phyloP scores from a whole-genome alignment of 2,888 invertebrate species.

The Petrophora chlorosata region DNA sequence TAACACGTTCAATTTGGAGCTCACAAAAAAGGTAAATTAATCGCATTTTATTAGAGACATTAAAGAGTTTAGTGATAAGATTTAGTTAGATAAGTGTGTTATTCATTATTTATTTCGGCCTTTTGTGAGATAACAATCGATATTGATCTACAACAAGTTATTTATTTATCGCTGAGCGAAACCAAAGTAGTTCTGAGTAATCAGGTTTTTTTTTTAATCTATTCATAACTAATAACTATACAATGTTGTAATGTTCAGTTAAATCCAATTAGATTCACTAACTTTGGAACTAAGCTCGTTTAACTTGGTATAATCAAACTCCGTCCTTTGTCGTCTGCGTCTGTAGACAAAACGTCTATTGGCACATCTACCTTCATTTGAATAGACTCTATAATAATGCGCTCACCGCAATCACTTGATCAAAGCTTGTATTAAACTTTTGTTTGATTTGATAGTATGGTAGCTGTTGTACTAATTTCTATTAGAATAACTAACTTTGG shows the following conservation, averaged over 20 bases:
- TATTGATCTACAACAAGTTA: too few species aligned
- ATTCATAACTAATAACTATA: conserved; percentile 5
- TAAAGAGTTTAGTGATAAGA: too few species aligned
- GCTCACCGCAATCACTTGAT: conserved; percentile 2
- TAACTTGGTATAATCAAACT: conserved; percentile 34
- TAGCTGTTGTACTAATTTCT: not conserved
- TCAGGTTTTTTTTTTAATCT: too few species aligned
- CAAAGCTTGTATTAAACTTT: not conserved
- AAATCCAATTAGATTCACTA: conserved; percentile 24
- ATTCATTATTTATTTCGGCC: too few species aligned
- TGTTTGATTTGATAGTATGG: not conserved
- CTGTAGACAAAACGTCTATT: conserved; percentile 32
- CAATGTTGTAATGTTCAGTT: conserved; percentile 26
- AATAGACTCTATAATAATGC: conserved; percentile 7
- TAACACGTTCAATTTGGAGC: conserved; percentile 19
- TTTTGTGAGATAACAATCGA: too few species aligned
- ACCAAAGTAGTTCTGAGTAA: too few species aligned
- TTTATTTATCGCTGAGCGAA: too few species aligned
- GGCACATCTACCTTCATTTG: conserved; percentile 25
- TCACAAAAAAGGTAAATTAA: too few species aligned
- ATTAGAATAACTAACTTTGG: too few species aligned
- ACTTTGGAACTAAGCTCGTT: conserved; percentile 35
- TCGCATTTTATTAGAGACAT: too few species aligned
- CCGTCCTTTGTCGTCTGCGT: conserved; percentile 36
- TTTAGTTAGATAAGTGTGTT: too few species aligned